Conservation (phyloP, 2,888 invertebrate species). For the Epinotia demarniana region DNA sequence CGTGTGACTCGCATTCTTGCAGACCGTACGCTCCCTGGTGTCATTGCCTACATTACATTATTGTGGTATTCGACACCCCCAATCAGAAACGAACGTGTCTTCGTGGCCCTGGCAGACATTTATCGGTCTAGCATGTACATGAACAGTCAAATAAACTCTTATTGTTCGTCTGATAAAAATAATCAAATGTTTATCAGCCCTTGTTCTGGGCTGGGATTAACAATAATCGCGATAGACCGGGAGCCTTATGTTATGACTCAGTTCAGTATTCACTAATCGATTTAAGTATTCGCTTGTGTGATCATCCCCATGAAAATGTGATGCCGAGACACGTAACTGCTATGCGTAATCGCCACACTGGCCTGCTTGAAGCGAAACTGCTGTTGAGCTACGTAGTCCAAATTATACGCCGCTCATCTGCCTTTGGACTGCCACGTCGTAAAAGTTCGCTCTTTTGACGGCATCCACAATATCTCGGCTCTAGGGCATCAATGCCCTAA, state of each 20-base stretch:
- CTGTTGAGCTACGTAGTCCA: not conserved
- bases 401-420: not conserved
- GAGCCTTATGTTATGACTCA: slow-evolving; percentile 14
- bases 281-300: not conserved
- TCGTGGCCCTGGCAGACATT: not conserved
- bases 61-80: not conserved
- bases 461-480: not conserved
- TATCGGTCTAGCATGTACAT: not conserved
- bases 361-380: not conserved
- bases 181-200: slow-evolving; percentile 15
- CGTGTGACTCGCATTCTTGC: too few species aligned
- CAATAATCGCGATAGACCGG: slow-evolving; percentile 16
- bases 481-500: not conserved
- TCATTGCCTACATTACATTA: not conserved
- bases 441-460: not conserved
- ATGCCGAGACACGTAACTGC: not conserved
- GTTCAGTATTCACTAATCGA: slow-evolving; percentile 1
- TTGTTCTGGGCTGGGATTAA: slow-evolving; percentile 1
- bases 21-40: too few species aligned
- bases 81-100: slow-evolving; percentile 2
- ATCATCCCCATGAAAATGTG: not conserved
- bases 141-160: slow-evolving; percentile 14
- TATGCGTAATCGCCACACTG: not conserved
- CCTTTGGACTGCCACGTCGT: not conserved
- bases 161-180: slow-evolving; percentile 22